Evolutionary conservation across 2,888 invertebrate genomes (phyloP).

Genomic region (Amaurobius ferox): DNA sequence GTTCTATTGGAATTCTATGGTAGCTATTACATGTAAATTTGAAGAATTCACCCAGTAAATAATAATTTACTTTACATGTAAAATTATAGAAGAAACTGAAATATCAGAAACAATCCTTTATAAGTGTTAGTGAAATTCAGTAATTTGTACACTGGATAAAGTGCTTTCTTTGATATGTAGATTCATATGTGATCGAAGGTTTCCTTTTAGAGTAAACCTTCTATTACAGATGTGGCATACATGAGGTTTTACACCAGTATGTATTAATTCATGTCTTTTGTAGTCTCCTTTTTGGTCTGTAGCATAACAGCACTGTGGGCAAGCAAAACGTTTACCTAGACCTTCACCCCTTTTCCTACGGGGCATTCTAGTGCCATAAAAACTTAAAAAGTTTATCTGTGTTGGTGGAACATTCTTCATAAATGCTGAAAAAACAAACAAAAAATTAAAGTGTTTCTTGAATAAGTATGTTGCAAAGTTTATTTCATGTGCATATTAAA

Average conservation of each 20-base stretch:
- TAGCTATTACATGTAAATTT: no score
- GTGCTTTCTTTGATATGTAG: conserved; percentile 3
- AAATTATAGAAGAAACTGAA: no score
- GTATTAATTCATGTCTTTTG: conserved; percentile 17
- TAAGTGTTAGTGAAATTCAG: no score
- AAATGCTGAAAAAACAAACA: background rate
- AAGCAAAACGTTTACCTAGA: conserved; percentile 1
- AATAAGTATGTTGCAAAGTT: no score
- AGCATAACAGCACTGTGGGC: conserved; percentile 22
- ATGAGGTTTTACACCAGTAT: conserved; percentile 46
- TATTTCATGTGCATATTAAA: no score
- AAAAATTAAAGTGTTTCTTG: background rate
- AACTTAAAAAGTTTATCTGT: background rate
- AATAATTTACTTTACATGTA: no score
- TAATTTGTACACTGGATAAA: no score
- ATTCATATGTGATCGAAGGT: conserved; percentile 22
- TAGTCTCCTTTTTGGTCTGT: conserved; percentile 39
- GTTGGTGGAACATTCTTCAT: background rate
- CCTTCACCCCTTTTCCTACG: conserved; percentile 18
- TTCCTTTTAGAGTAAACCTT: conserved; percentile 37
- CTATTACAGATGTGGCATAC: conserved; percentile 22
- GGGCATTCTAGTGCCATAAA: background rate
- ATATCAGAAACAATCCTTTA: no score
- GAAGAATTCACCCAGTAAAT: no score
- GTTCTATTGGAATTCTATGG: no score